phyloP scores from a whole-genome alignment of 30 jellyfish, hydroid and myxozoan species.

The Aurelia sp. region DNA sequence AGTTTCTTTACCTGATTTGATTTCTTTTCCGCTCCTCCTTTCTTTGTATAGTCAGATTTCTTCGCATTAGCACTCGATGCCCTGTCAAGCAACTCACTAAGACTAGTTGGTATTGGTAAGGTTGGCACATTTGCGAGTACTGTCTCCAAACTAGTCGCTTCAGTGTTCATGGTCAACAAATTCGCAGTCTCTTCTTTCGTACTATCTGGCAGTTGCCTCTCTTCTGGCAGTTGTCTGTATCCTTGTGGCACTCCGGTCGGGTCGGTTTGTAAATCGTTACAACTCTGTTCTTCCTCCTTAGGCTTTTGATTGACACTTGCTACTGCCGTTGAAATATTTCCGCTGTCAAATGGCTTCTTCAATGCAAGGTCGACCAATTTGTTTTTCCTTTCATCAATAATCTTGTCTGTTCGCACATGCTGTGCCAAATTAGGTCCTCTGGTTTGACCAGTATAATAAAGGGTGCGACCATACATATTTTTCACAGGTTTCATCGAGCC shows the following conservation, averaged over 20 bases:
- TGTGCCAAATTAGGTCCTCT: slow-evolving; percentile 47
- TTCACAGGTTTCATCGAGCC: neutral
- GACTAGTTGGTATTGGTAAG: neutral
- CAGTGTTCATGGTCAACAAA: neutral
- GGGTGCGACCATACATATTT: slow-evolving; percentile 68
- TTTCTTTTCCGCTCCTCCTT: neutral
- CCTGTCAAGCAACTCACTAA: neutral
- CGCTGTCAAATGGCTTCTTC: neutral
- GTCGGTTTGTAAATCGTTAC: neutral
- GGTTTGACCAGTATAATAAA: slow-evolving; percentile 24
- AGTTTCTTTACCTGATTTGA: neutral
- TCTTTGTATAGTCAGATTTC: too few species aligned
- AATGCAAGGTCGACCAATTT: neutral
- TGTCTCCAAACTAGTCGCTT: neutral
- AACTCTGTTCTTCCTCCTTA: neutral
- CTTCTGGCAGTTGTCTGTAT: neutral
- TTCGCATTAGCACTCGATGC: neutral
- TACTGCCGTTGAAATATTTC: neutral
- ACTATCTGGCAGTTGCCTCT: neutral
- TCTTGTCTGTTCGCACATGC: slow-evolving; percentile 61
- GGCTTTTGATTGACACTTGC: too few species aligned
- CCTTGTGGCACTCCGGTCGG: neutral
- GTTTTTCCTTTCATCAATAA: neutral
- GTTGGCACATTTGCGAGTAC: neutral
- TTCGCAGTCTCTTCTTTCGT: neutral